A percentile compares a stretch with the other conserved stretches of the same genome.
phyloP scores from a whole-genome alignment of 2,888 invertebrate genomes.

The Cephonodes hylas region DNA sequence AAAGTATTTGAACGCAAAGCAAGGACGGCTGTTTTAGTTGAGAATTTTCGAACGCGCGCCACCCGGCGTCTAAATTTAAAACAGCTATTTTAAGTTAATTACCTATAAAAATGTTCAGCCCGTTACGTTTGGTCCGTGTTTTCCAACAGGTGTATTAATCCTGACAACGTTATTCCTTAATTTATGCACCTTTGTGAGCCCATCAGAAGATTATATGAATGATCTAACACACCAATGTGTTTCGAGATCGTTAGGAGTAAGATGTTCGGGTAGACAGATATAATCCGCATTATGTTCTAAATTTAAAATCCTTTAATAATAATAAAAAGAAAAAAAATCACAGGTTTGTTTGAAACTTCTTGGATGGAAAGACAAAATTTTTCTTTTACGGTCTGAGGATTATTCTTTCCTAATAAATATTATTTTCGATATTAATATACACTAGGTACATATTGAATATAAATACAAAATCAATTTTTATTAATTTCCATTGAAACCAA shows the following conservation, averaged over 20 bases:
- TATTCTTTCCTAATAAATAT: too few species aligned
- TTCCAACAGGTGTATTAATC: constrained; percentile 6
- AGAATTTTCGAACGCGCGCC: constrained; percentile 16
- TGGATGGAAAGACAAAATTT: too few species aligned
- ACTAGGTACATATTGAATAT: too few species aligned
- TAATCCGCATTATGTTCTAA: too few species aligned
- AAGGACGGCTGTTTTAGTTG: neutral
- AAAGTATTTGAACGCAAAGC: neutral
- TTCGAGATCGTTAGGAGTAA: too few species aligned
- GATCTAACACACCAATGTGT: neutral
- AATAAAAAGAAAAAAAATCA: too few species aligned
- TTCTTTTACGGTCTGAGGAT: too few species aligned
- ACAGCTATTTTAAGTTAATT: constrained; percentile 7
- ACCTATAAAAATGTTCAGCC: constrained; percentile 5
- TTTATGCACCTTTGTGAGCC: neutral
- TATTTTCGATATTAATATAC: too few species aligned
- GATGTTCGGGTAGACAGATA: too few species aligned
- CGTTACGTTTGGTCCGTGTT: neutral
- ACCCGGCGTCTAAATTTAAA: neutral
- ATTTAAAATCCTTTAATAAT: too few species aligned
- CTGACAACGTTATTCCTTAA: neutral
- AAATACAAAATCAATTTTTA: too few species aligned
- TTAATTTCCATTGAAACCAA: neutral
- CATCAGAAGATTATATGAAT: neutral
- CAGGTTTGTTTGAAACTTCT: too few species aligned